Percentiles rank a stretch among this genome's conserved stretches.
Evolutionary conservation across 2,113 vertebrate species (phyloP).

Genomic region (Dendrocopos noguchii): DNA sequence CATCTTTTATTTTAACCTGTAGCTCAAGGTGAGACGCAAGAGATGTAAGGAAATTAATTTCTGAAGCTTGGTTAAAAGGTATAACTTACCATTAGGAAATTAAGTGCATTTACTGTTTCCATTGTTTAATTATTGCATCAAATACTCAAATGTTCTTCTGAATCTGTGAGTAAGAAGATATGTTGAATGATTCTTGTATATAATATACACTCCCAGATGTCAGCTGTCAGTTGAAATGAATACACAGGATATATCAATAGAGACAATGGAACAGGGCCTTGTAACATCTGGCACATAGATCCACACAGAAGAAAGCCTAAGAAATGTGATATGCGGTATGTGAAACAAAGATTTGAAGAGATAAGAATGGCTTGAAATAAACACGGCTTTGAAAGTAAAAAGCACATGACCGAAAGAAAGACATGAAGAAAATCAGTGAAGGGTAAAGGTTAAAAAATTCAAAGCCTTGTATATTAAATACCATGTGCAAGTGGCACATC

Average conservation of each 20-base stretch:
- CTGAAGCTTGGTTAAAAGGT: background rate
- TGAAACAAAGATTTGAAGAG: slow-evolving; percentile 5
- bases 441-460: background rate
- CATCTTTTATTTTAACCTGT: background rate
- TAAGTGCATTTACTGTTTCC: background rate
- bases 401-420: background rate
- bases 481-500: background rate
- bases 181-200: background rate
- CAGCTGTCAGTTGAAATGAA: background rate
- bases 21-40: background rate
- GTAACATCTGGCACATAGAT: slow-evolving; percentile 24
- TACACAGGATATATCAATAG: background rate
- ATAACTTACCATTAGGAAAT: background rate
- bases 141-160: background rate
- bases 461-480: background rate
- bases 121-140: background rate
- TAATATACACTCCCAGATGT: background rate
- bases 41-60: background rate
- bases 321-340: slow-evolving; percentile 22
- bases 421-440: background rate
- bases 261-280: background rate
- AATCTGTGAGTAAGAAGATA: slow-evolving; percentile 18
- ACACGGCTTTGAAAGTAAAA: background rate
- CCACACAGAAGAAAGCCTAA: background rate
- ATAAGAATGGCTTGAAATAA: background rate